phyloP scores from a whole-genome alignment of 1,140 invertebrate species.

The Brachionus sp. region DNA sequence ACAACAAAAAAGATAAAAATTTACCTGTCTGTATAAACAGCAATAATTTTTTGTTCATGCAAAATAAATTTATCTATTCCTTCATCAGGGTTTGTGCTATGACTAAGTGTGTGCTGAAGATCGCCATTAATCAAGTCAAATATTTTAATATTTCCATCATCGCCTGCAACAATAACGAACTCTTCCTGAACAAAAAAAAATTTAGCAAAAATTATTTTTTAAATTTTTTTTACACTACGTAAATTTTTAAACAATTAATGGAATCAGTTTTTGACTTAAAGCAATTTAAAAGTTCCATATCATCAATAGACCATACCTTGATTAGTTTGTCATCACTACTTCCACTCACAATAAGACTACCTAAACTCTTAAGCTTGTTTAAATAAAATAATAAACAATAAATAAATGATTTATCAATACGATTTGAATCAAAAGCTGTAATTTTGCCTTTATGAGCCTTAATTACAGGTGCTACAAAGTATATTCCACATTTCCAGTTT shows the following conservation, averaged over 20 bases:
- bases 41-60: background rate
- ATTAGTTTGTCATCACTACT: slow-evolving; percentile 10
- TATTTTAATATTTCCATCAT: slow-evolving; percentile 6
- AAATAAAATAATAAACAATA: background rate
- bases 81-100: background rate
- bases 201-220: background rate
- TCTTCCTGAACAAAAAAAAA: background rate
- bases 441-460: slow-evolving; percentile 52
- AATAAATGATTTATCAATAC: slow-evolving; percentile 42
- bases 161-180: background rate
- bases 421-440: slow-evolving; percentile 52
- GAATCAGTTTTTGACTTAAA: slow-evolving; percentile 14
- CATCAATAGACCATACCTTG: slow-evolving; percentile 11
- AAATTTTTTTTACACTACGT: background rate
- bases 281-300: background rate
- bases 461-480: slow-evolving; percentile 51
- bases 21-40: slow-evolving; percentile 11
- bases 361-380: background rate
- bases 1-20: background rate
- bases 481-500: slow-evolving; percentile 53
- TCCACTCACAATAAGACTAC: background rate
- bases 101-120: background rate
- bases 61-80: background rate
- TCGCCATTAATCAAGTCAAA: slow-evolving; percentile 6
- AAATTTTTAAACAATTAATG: background rate